Evolutionary conservation across 2,888 invertebrate genomes (phyloP).

Genomic region (Aradus depressus): DNA sequence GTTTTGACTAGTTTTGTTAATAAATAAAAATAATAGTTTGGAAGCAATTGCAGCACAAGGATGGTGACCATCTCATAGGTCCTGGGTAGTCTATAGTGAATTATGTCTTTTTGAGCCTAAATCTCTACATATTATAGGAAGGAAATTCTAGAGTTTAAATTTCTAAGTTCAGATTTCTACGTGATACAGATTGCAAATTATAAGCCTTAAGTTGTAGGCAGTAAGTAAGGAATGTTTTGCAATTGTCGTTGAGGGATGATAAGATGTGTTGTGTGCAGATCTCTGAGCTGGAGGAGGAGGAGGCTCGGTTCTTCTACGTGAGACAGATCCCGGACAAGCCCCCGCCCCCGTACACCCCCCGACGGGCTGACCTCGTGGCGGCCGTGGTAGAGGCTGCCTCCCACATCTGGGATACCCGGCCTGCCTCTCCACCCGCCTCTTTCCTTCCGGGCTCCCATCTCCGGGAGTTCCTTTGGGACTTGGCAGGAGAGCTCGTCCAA

Average conservation of each 20-base stretch:
- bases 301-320: conserved; percentile 45
- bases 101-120: too few relatives aligned
- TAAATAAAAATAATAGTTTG: too few relatives aligned
- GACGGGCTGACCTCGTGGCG: conserved; percentile 33
- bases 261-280: conserved; percentile 44
- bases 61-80: too few relatives aligned
- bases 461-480: conserved; percentile 25
- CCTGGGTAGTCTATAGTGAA: too few relatives aligned
- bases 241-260: too few relatives aligned
- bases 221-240: neutral
- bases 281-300: conserved; percentile 43
- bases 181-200: too few relatives aligned
- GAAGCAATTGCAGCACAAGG: too few relatives aligned
- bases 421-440: conserved; percentile 2
- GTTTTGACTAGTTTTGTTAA: too few relatives aligned
- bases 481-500: conserved; percentile 23
- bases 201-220: neutral
- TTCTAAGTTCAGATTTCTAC: too few relatives aligned
- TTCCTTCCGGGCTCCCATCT: conserved; percentile 9
- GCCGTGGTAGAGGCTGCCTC: conserved; percentile 11
- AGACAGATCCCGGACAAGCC: conserved; percentile 63
- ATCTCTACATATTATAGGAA: too few relatives aligned
- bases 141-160: too few relatives aligned
- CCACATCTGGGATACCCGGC: conserved; percentile 5
- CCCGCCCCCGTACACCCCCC: conserved; percentile 63